Base-by-base conservation (phyloP, 2,888 invertebrate species). In the Alentia gelatinosa region DNA sequence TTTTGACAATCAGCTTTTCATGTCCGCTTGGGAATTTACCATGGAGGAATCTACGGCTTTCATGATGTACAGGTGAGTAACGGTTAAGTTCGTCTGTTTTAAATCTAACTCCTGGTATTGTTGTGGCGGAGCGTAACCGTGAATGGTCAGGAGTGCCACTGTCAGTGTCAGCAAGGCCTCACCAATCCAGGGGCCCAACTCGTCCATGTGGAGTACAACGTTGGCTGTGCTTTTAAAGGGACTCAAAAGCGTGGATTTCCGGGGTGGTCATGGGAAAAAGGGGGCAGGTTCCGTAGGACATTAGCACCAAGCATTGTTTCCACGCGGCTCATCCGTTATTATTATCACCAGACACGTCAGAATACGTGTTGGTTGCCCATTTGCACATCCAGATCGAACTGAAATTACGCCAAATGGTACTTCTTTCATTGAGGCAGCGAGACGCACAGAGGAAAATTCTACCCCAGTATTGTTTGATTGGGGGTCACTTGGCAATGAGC, bases 41-140 rank as follows among this genome's bases (percentile, higher is more conserved):
- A 83, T 83, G 83, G 83, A 83, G 37, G 83, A 83, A 26, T 40
- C 39, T 40, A 83, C 23, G 7, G 83, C 83, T 40, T 83, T 83
- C 40, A 83, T 35, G 83, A 83, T 83, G 83, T 35, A 40, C 40
- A 83, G 83, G 39, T 68, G 26, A 30, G 83, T 83, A 37, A 15
- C 37, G 0, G 30, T 1, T n/a, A 4, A 12, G 56, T n/a, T 56
- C 47, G 7, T 19, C 47, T 47, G 9, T 12, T 19, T 47, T 7
- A 19, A 56, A 19, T n/a, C n/a, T 19, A 56, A 56, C 56, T n/a
- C 56, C 56, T 56, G n/a, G n/a, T n/a, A n/a, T n/a, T n/a, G n/a
- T n/a, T n/a, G n/a, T n/a, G n/a, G n/a, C n/a, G n/a, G n/a, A n/a
- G n/a, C n/a, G n/a, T n/a, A n/a, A n/a, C n/a, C n/a, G n/a, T n/a